Conservation (phyloP, 2,888 invertebrate genomes). For the Schizotus pectinicornis region DNA sequence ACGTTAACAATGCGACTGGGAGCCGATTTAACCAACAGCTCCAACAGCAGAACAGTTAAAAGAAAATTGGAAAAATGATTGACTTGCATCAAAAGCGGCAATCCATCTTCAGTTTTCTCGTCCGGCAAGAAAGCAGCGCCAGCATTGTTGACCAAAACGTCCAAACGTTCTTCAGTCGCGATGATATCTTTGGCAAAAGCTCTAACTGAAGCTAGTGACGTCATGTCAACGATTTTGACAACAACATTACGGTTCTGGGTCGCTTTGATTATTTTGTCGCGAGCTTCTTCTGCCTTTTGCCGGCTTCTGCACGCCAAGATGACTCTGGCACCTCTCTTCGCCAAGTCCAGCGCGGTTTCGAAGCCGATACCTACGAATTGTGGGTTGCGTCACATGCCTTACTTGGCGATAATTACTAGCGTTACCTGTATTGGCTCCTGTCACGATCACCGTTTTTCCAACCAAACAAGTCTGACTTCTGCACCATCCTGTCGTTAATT, state of each 20-base stretch:
- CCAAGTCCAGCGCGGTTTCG: no score
- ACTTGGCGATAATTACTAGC: no score
- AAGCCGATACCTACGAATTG: no score
- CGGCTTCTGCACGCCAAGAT: no score
- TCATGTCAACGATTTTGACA: conserved; percentile 61
- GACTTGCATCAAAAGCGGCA: conserved; percentile 71
- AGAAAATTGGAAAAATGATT: conserved; percentile 78
- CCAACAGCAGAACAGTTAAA: conserved; percentile 67
- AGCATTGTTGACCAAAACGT: conserved; percentile 72
- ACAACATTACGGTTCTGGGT: conserved; percentile 54
- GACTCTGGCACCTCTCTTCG: no score
- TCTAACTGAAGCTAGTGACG: conserved; percentile 64
- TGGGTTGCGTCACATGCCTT: no score
- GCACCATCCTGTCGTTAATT: not conserved
- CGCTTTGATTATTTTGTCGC: conserved; percentile 11
- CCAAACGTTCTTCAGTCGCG: conserved; percentile 62
- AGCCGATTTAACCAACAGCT: conserved; percentile 50
- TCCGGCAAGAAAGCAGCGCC: conserved; percentile 62
- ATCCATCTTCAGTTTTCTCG: conserved; percentile 66
- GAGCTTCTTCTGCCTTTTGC: no score
- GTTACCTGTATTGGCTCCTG: not conserved
- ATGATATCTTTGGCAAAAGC: conserved; percentile 69
- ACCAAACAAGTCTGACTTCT: not conserved
- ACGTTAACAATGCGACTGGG: conserved; percentile 52
- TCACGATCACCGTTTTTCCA: not conserved